Evolutionary conservation across 2,888 invertebrate species (phyloP).

Genomic region (Trichogramma dendrolimi): DNA sequence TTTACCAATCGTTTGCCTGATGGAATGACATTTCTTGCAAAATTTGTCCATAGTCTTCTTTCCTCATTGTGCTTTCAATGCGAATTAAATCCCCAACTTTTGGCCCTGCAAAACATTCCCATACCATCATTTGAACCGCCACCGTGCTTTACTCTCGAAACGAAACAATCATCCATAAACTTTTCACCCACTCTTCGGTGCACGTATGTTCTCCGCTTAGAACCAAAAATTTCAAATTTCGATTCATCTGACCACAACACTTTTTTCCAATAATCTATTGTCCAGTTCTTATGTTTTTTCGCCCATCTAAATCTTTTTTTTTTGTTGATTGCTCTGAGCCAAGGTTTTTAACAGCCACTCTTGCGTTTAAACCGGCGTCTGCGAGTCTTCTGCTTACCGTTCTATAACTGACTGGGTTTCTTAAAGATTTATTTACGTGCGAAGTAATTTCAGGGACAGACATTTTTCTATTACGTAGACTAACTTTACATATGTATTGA

Average conservation of each 20-base stretch:
- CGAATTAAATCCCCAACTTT: conserved; percentile 6
- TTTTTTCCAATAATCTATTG: conserved; percentile 27
- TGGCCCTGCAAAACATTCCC: conserved; percentile 28
- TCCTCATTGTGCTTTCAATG: too few species aligned
- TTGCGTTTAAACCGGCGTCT: too few species aligned
- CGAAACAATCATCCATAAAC: conserved; percentile 19
- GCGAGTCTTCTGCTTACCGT: too few species aligned
- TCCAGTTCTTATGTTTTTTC: conserved; percentile 27
- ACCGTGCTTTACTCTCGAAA: conserved; percentile 31
- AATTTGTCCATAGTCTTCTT: too few species aligned
- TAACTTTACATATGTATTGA: too few species aligned
- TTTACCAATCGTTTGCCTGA: too few species aligned
- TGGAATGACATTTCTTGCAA: too few species aligned
- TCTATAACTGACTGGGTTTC: too few species aligned
- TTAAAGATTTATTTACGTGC: too few species aligned
- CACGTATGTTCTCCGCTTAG: conserved; percentile 20
- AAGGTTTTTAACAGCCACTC: too few species aligned
- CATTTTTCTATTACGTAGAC: too few species aligned
- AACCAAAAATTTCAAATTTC: conserved; percentile 26
- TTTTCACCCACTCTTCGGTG: conserved; percentile 18
- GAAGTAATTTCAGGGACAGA: too few species aligned
- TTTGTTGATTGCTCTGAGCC: background rate
- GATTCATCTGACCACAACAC: conserved; percentile 29
- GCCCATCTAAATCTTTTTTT: conserved; percentile 27
- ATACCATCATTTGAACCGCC: conserved; percentile 29